Percentiles rank a stretch among this genome's conserved stretches.
Conservation (phyloP, 2,797 vertebrate genomes). For the Bradypodion pumilum region DNA sequence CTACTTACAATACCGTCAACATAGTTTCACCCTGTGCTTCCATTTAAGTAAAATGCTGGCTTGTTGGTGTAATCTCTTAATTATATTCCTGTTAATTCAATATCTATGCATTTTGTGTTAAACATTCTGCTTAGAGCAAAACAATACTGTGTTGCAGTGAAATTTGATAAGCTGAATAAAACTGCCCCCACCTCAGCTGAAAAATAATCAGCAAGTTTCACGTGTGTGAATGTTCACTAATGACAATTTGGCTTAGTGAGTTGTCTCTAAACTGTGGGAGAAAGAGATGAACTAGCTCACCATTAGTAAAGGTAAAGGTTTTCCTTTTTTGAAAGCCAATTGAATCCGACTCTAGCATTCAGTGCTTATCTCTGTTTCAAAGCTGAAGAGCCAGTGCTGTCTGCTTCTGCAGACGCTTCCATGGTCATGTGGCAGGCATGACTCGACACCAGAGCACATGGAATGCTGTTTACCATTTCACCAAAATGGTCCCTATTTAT, state of each 20-base stretch:
- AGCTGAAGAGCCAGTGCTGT: too few relatives aligned
- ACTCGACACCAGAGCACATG: too few relatives aligned
- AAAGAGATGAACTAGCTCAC: not conserved
- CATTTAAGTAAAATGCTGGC: constrained; percentile 3
- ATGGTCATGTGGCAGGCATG: too few relatives aligned
- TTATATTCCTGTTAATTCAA: constrained; percentile 13
- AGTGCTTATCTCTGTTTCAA: too few relatives aligned
- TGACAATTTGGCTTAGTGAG: not conserved
- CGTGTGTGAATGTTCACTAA: not conserved
- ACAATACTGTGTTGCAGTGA: not conserved
- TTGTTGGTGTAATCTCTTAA: constrained; percentile 27
- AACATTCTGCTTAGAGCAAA: not conserved
- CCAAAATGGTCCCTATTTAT: too few relatives aligned
- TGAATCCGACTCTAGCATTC: too few relatives aligned
- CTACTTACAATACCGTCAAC: not conserved
- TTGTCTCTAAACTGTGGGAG: not conserved
- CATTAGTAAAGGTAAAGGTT: too few relatives aligned
- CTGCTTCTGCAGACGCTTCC: too few relatives aligned
- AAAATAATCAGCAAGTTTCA: not conserved
- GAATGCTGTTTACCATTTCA: too few relatives aligned
- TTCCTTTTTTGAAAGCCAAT: too few relatives aligned
- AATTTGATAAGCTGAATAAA: not conserved
- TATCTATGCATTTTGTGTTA: not conserved
- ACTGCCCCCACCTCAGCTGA: not conserved
- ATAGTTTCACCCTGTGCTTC: constrained; percentile 5